These are phyloP conservation scores for Arctocebus calabarensis DNA, from an alignment of 2,797 vertebrate genomes.

Conservation along the genomic window DNA sequence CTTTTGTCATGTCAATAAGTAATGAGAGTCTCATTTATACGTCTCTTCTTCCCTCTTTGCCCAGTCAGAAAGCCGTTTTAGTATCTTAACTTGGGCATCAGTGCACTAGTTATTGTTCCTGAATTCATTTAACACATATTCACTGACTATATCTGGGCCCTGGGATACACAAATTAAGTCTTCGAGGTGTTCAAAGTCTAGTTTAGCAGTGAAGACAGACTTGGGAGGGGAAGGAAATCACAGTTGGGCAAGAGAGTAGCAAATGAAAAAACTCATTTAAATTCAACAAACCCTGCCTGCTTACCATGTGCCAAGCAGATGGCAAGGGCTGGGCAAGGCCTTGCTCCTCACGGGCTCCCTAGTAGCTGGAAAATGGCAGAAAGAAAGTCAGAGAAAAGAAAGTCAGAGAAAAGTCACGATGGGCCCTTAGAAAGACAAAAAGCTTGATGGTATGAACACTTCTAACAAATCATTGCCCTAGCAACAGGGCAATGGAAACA, in stretches of 20 bases:
- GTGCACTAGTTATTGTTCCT: neutral
- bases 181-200: neutral
- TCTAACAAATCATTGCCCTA: neutral
- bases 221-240: rapidly evolving
- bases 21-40: neutral
- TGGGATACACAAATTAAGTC: neutral
- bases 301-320: constrained; percentile 20
- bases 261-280: neutral
- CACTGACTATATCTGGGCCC: neutral
- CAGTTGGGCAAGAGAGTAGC: neutral
- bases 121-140: neutral
- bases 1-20: neutral
- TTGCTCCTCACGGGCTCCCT: neutral
- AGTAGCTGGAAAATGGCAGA: neutral
- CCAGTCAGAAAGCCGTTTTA: neutral
- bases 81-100: neutral
- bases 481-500: neutral
- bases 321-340: neutral
- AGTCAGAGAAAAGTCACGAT: neutral
- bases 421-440: neutral
- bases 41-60: neutral
- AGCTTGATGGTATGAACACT: neutral
- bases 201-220: neutral
- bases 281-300: neutral
- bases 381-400: neutral